A percentile compares a stretch with the other conserved stretches of the same genome.
Evolutionary conservation across 2,797 vertebrate species (phyloP).

Genomic region (Sebastes glaucus): DNA sequence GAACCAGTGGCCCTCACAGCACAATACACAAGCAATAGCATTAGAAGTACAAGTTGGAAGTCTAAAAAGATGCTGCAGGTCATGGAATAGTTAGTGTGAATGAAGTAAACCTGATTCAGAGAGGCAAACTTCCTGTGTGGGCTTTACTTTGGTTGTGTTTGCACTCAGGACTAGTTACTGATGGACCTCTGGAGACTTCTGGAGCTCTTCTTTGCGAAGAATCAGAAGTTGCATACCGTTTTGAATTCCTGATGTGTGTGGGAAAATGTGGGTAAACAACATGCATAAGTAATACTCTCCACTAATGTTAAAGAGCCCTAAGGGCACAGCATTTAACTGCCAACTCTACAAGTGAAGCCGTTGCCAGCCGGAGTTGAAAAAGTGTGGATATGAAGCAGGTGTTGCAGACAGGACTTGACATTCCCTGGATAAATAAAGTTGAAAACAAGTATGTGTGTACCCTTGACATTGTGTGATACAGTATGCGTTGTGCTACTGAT

Average conservation of each 20-base stretch:
- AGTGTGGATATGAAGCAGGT: slow-evolving; percentile 18
- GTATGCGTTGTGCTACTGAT: slow-evolving; percentile 1
- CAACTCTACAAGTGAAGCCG: not conserved
- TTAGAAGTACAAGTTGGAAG: no score
- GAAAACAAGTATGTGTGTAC: not conserved
- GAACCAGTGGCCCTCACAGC: no score
- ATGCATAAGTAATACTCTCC: not conserved
- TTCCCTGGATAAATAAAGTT: slow-evolving; percentile 13
- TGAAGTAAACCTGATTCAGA: not conserved
- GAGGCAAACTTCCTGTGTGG: not conserved
- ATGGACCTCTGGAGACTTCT: not conserved
- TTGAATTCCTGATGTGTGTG: not conserved
- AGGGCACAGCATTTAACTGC: not conserved
- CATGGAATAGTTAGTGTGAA: no score
- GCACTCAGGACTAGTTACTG: not conserved
- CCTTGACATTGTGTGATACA: not conserved
- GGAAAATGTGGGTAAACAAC: slow-evolving; percentile 10
- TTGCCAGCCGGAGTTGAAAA: not conserved
- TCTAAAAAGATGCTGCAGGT: no score
- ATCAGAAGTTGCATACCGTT: not conserved
- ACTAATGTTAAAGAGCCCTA: not conserved
- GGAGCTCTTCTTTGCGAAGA: not conserved
- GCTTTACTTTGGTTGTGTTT: not conserved
- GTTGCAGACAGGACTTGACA: not conserved
- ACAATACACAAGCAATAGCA: no score